Conservation (phyloP, 1,140 invertebrate genomes). For the Trypoxylus dichotomus region DNA sequence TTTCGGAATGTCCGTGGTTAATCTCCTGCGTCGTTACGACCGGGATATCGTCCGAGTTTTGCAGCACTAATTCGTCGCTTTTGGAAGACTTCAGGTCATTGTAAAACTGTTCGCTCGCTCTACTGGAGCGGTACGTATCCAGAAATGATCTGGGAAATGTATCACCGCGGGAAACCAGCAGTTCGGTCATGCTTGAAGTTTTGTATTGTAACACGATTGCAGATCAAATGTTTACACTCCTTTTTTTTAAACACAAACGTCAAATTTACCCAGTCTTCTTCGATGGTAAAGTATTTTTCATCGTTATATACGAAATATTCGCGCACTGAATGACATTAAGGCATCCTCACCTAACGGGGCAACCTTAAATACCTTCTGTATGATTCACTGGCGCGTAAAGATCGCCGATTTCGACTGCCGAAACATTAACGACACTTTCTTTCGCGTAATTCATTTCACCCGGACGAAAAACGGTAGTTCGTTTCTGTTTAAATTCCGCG, state of each 20-base stretch:
- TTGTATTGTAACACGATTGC: not conserved
- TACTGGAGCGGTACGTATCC: slow-evolving; percentile 47
- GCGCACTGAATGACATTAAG: not conserved
- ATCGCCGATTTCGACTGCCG: not conserved
- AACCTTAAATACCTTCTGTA: not conserved
- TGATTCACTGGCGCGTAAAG: not conserved
- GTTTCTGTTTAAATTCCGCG: not conserved
- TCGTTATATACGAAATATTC: not conserved
- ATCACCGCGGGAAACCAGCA: slow-evolving; percentile 50
- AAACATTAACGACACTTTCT: not conserved
- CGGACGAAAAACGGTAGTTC: not conserved
- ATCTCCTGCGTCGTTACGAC: slow-evolving; percentile 42
- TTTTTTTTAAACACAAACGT: not conserved
- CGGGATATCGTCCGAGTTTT: slow-evolving; percentile 48
- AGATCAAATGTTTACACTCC: not conserved
- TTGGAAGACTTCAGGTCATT: slow-evolving; percentile 51
- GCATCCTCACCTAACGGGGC: not conserved
- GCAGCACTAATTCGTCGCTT: slow-evolving; percentile 52
- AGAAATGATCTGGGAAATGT: slow-evolving; percentile 51
- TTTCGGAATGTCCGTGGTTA: slow-evolving; percentile 51
- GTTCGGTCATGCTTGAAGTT: slow-evolving; percentile 46
- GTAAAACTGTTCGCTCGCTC: slow-evolving; percentile 47
- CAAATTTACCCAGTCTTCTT: not conserved
- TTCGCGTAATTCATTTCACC: not conserved
- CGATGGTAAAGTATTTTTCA: not conserved